Conservation (phyloP, 92 coral and sea anemone species). For the Porites cylindrica region DNA sequence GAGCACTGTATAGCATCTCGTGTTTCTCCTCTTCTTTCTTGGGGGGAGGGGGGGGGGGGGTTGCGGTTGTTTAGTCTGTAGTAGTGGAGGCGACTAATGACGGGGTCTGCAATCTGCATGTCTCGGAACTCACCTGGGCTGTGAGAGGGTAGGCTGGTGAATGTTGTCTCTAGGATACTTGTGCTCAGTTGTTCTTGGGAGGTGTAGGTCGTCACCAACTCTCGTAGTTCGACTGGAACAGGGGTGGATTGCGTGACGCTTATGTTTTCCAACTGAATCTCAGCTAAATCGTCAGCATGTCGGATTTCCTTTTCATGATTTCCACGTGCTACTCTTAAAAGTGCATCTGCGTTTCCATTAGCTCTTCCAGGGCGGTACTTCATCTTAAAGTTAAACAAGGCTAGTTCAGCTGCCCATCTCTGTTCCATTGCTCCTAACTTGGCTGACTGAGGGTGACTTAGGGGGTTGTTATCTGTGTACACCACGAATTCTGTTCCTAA, state of each 20-base stretch:
- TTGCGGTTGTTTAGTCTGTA: neutral
- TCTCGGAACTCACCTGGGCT: neutral
- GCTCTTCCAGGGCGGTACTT: constrained; percentile 52
- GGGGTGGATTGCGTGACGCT: neutral
- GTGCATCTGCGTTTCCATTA: constrained; percentile 68
- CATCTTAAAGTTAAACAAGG: constrained; percentile 62
- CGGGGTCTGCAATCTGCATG: constrained; percentile 5
- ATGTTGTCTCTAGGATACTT: neutral
- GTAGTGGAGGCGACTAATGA: neutral
- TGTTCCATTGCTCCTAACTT: constrained; percentile 64
- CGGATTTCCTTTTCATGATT: neutral
- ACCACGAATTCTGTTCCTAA: constrained; percentile 60
- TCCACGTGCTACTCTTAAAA: constrained; percentile 49
- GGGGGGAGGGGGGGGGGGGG: no score
- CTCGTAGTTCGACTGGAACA: neutral
- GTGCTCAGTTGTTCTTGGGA: neutral
- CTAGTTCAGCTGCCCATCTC: constrained; percentile 74
- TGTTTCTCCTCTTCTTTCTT: no score
- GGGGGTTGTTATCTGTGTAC: constrained; percentile 67
- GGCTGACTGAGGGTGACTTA: constrained; percentile 62
- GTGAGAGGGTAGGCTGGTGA: constrained; percentile 2
- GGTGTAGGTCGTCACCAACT: neutral
- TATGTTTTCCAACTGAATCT: neutral
- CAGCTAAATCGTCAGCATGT: no score
- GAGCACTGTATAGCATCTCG: no score